Conservation (phyloP, 1,140 invertebrate species). For the Leptinotarsa lineolata region DNA sequence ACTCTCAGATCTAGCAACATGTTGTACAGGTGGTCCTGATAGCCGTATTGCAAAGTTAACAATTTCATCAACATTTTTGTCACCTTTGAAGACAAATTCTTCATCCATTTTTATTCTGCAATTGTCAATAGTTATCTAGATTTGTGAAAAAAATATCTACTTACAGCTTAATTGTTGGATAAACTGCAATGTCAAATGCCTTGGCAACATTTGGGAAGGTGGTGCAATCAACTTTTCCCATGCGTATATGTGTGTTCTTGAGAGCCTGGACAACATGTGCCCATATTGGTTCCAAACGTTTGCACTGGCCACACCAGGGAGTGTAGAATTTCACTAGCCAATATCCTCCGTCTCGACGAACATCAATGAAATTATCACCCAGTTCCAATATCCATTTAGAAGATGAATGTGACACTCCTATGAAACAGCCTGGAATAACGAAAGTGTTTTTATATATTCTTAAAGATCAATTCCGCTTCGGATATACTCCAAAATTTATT, state of each 20-base stretch:
- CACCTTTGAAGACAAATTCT: constrained; percentile 83
- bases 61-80: constrained; percentile 88
- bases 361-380: constrained; percentile 80
- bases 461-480: no score
- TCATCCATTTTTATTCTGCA: constrained; percentile 84
- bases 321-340: constrained; percentile 94
- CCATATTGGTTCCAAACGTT: constrained; percentile 89
- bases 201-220: constrained; percentile 81
- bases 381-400: constrained; percentile 64
- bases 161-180: constrained; percentile 97
- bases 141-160: constrained; percentile 52
- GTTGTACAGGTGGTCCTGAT: constrained; percentile 83
- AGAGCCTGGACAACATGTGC: constrained; percentile 88
- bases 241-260: constrained; percentile 79
- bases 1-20: constrained; percentile 76
- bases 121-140: not conserved
- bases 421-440: no score
- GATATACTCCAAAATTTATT: no score
- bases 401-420: not conserved
- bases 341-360: constrained; percentile 76
- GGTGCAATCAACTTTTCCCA: constrained; percentile 93
- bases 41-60: constrained; percentile 91
- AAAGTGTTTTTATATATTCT: no score
- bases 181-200: constrained; percentile 86
- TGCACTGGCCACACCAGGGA: constrained; percentile 97